Conservation (phyloP, 2,113 vertebrate species). For the Cyanoderma ruficeps region DNA sequence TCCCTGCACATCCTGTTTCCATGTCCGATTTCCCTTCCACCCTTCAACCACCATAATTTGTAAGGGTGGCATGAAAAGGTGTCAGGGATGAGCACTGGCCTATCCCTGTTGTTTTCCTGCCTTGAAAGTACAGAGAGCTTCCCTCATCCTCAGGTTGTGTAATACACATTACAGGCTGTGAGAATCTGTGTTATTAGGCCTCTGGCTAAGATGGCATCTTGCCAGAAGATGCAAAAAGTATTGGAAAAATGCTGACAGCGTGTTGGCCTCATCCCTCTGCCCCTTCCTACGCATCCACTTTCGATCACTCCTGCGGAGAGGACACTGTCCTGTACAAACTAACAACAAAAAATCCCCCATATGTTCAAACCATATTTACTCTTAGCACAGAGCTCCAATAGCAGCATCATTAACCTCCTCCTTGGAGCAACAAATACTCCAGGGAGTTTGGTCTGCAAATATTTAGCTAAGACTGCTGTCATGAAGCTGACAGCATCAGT, state of each 20-base stretch:
- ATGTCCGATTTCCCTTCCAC: neutral
- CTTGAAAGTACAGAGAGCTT: neutral
- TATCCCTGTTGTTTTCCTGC: neutral
- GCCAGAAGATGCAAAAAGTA: neutral
- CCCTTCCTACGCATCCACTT: neutral
- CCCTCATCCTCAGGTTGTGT: neutral
- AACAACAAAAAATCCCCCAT: neutral
- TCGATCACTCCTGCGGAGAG: neutral
- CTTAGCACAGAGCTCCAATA: neutral
- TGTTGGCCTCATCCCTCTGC: neutral
- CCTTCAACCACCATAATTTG: neutral
- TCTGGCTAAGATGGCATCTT: neutral
- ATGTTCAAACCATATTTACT: neutral
- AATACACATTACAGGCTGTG: neutral
- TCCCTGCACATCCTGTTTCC: neutral
- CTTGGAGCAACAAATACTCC: neutral
- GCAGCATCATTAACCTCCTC: neutral
- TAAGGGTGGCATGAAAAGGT: neutral
- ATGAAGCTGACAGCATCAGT: constrained; percentile 33
- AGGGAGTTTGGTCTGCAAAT: constrained; percentile 13
- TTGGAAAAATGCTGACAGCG: neutral
- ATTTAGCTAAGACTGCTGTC: constrained; percentile 33
- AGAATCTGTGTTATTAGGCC: neutral
- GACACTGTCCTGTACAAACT: neutral
- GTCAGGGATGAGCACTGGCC: neutral